Base-by-base conservation (phyloP, 2,888 invertebrate species). In the Cephus sareptanus region DNA sequence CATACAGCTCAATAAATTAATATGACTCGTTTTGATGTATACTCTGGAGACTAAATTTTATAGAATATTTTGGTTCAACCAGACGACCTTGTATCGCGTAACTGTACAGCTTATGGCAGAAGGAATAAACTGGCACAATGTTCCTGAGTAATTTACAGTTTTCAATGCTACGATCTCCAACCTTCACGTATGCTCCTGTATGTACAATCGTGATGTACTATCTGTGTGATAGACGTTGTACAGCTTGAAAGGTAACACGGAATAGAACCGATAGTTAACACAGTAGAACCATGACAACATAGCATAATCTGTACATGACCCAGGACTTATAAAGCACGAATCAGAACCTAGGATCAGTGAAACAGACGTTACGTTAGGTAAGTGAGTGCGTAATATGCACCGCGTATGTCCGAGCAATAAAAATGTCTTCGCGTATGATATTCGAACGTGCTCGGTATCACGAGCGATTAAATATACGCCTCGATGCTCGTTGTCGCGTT, bases 341-440 rank as follows among this genome's bases (percentile, higher is more conserved):
- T 37, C 37, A 37, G 37, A 15, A 73, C 78, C 78, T 76, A 76
- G 78, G 78, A 78, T 78, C 78, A 78, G 69, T 76, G 33, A 68
- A 68, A 76, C 34, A 71, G 70, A 15, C 68, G 73, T 76, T 77
- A 74, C 73, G 77, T 74, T 77, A 77, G 78, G 76, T 76, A 76
- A 75, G 78, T 76, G 73, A 73, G 70, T 73, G 40, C 75, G 74
- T 70, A 77, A 75, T 75, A 77, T 77, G 77, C 77, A 30, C 40
- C 33, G 30, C 77, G 70, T 75, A 74, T 75, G 56, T 30, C 31
- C n/a, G 74, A 33, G 71, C 74, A 11, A 77, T 77, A 75, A 77
- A 77, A 77, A 77, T 77, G 69, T 71, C 77, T 77, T 33, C 40
- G 77, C 77, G 77, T 77, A 77, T 70, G 34, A 77, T 37, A 77